phyloP scores from a whole-genome alignment of 2,113 vertebrate genomes.

The Cololabis saira region DNA sequence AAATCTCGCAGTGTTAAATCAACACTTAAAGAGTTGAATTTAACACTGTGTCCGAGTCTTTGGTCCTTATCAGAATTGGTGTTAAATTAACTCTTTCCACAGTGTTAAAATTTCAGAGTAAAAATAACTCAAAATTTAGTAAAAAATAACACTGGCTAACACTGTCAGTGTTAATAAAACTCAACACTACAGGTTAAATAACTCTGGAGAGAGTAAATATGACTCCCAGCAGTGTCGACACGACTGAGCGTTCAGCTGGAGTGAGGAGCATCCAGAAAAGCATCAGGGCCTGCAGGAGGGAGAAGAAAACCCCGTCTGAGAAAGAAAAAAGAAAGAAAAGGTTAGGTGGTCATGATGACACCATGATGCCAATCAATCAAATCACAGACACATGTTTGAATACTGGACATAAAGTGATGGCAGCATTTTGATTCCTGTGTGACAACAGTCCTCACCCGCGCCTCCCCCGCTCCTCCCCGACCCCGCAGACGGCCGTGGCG shows the following conservation, averaged over 20 bases:
- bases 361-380: no score
- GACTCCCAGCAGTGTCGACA: background rate
- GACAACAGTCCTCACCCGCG: no score
- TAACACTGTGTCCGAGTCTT: background rate
- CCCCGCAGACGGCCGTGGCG: no score
- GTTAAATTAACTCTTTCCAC: background rate
- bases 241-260: no score
- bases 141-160: background rate
- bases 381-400: conserved; percentile 24
- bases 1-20: no score
- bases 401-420: background rate
- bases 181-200: background rate
- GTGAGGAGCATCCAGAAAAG: no score
- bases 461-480: no score
- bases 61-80: conserved; percentile 5
- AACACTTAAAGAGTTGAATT: background rate
- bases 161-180: background rate
- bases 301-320: no score
- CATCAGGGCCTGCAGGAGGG: no score
- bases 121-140: background rate
- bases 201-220: background rate
- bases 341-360: no score
- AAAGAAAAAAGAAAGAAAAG: no score
- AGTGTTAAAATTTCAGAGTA: background rate
- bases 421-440: no score